Percentiles rank a stretch among this genome's conserved stretches.
phyloP scores from a whole-genome alignment of 2,113 vertebrate species.

The Athene cunicularia region DNA sequence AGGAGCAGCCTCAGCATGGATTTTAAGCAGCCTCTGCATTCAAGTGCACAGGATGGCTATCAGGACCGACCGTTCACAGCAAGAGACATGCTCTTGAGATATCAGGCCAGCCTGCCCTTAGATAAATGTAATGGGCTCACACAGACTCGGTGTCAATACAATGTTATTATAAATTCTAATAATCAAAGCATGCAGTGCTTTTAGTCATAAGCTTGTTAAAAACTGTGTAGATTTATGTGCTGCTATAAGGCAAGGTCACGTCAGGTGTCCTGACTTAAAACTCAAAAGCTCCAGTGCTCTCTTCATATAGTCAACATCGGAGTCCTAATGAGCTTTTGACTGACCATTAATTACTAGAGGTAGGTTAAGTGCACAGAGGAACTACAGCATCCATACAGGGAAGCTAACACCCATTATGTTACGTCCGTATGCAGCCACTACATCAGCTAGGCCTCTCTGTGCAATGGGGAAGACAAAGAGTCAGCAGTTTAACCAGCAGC shows the following conservation, averaged over 20 bases:
- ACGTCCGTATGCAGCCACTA: fast-evolving
- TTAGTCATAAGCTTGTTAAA: background rate
- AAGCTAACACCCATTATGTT: background rate
- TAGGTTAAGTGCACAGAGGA: background rate
- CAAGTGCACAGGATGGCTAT: background rate
- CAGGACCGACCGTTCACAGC: background rate
- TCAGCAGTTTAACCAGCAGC: background rate
- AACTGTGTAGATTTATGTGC: background rate
- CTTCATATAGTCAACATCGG: background rate
- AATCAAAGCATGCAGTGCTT: background rate
- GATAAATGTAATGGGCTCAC: background rate
- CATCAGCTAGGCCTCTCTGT: background rate
- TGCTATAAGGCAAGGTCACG: background rate
- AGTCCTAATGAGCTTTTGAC: background rate
- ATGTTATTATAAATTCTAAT: background rate
- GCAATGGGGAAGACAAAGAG: background rate
- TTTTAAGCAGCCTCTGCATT: background rate
- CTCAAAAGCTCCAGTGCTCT: background rate
- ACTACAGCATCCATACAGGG: background rate
- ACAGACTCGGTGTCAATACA: background rate
- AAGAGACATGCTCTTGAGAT: background rate
- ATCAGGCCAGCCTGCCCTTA: background rate
- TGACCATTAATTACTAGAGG: background rate
- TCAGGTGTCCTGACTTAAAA: background rate
- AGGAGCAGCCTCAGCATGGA: background rate